Evolutionary conservation across 2,888 invertebrate genomes (phyloP).

Genomic region (Beris morrisii): DNA sequence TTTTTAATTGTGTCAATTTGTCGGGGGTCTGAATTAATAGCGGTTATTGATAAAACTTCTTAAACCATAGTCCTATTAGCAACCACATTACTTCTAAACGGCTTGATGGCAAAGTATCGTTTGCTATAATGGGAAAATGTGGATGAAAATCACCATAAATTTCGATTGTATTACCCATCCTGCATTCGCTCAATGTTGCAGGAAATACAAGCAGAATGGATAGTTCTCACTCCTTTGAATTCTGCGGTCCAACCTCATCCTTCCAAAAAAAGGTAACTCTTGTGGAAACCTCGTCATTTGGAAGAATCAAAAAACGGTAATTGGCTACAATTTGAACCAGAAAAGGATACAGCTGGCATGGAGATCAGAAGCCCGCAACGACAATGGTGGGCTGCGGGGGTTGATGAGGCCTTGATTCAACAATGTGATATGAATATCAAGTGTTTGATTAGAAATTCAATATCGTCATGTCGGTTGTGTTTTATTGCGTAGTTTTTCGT

Average conservation of each 20-base stretch:
- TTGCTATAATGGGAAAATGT: slow-evolving; percentile 2
- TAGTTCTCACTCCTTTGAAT: too few species aligned
- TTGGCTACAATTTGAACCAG: slow-evolving; percentile 14
- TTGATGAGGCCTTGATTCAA: slow-evolving; percentile 20
- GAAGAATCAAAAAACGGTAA: slow-evolving; percentile 18
- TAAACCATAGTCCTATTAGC: slow-evolving; percentile 12
- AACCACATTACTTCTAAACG: slow-evolving; percentile 5
- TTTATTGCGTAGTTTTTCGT: background rate
- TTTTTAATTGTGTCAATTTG: slow-evolving; percentile 24
- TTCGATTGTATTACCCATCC: background rate
- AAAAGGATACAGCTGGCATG: slow-evolving; percentile 10
- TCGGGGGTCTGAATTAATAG: slow-evolving; percentile 7
- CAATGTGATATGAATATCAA: slow-evolving; percentile 27
- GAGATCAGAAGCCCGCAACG: slow-evolving; percentile 18
- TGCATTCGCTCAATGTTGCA: too few species aligned
- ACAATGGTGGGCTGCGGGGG: background rate
- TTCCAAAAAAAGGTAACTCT: slow-evolving; percentile 18
- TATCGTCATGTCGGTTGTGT: background rate
- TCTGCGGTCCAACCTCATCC: too few species aligned
- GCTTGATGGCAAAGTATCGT: slow-evolving; percentile 11
- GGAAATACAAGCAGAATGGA: too few species aligned
- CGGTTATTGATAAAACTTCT: slow-evolving; percentile 23
- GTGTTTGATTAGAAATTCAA: slow-evolving; percentile 27
- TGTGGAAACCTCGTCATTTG: slow-evolving; percentile 18
- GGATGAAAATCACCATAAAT: slow-evolving; percentile 3